phyloP scores from a whole-genome alignment of 2,113 vertebrate species.

The Picathartes gymnocephalus region DNA sequence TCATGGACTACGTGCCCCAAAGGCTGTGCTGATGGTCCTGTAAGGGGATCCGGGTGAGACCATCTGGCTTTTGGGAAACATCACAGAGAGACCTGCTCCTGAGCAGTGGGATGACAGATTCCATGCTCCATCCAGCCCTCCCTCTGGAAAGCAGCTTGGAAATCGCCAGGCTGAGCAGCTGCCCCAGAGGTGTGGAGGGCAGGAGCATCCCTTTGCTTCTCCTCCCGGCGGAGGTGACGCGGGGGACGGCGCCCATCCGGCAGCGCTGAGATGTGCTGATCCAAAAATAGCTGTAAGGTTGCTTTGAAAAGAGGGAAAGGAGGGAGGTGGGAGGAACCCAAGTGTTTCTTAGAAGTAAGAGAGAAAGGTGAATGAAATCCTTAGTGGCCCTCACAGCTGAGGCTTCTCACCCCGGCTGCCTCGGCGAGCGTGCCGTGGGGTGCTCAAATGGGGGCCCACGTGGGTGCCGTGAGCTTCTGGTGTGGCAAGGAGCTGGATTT shows the following conservation, averaged over 20 bases:
- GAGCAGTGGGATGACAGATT: background rate
- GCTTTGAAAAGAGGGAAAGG: background rate
- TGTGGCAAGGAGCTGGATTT: background rate
- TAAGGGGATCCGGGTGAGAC: rapidly evolving
- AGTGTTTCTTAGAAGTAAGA: background rate
- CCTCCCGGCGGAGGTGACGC: rapidly evolving
- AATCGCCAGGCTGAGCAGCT: background rate
- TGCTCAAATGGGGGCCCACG: rapidly evolving
- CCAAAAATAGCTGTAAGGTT: background rate
- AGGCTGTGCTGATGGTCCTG: background rate
- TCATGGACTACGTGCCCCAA: rapidly evolving
- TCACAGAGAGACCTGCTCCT: background rate
- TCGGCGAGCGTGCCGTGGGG: rapidly evolving
- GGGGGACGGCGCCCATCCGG: background rate
- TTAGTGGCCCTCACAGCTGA: background rate
- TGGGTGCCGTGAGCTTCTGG: background rate
- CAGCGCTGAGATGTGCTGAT: rapidly evolving
- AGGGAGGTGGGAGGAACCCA: background rate
- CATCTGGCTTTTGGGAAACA: rapidly evolving
- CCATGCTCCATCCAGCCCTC: background rate
- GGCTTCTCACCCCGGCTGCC: background rate
- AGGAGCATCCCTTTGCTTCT: background rate
- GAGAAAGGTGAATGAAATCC: background rate
- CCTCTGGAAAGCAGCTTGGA: background rate
- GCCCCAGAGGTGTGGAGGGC: background rate